Evolutionary conservation across 2,888 invertebrate species (phyloP).

Genomic region (Parasteatoda lunata): DNA sequence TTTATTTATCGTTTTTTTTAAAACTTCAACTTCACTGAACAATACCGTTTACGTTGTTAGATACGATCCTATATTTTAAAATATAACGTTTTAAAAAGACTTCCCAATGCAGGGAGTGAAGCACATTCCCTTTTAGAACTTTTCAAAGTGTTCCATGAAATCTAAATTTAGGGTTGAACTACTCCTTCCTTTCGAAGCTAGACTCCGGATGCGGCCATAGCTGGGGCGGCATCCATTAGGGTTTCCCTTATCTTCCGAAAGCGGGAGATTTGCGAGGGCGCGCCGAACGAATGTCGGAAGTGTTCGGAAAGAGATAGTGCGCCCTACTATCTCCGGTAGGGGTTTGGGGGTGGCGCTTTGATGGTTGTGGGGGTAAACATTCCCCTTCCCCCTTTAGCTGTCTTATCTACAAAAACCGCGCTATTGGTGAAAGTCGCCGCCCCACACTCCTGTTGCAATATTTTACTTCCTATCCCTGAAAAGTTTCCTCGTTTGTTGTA

Average conservation of each 20-base stretch:
- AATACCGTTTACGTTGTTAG: no score
- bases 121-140: no score
- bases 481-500: neutral
- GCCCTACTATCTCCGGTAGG: constrained; percentile 48
- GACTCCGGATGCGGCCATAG: constrained; percentile 27
- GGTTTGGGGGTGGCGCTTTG: constrained; percentile 10
- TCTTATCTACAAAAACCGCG: constrained; percentile 56
- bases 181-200: neutral
- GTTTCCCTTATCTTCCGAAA: constrained; percentile 33
- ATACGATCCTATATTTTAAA: no score
- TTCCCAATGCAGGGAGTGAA: no score
- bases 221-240: constrained; percentile 45
- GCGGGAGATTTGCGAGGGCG: constrained; percentile 31
- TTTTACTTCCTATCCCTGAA: constrained; percentile 25
- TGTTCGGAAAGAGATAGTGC: constrained; percentile 60
- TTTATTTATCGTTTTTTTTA: no score
- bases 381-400: constrained; percentile 3
- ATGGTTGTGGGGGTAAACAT: neutral
- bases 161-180: neutral
- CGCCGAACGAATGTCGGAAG: constrained; percentile 41
- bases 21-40: no score
- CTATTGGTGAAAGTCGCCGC: constrained; percentile 47
- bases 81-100: no score
- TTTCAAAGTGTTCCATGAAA: neutral
- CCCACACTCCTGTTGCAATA: constrained; percentile 18